Evolutionary conservation across 1,140 invertebrate genomes (phyloP), one percentile per base, ranked within the genome.

Genomic region (Rhynchophorus ferrugineus): DNA sequence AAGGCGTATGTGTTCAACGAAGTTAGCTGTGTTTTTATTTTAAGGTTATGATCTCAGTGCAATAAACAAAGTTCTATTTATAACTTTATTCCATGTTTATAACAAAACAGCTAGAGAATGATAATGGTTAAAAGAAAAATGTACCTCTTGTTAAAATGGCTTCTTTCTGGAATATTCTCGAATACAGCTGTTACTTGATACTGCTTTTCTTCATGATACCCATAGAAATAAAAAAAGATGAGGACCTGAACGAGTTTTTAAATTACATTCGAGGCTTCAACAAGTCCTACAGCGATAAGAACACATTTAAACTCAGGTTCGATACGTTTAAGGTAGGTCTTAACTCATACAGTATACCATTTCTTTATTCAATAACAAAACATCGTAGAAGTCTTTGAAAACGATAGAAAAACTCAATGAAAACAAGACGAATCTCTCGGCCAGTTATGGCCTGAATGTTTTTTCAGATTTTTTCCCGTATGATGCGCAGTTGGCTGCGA

Each of bases 401-500:
- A 49, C 20, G 8, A 84, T 87, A 49, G 72, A 82, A 20, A 63
- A 63, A 48, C 65, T 87, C 46, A 88, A 89, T 59, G 61, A 65
- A 38, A 64, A 73, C 41, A 69, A 78, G 20, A 73, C 65, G 2
- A 72, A 74, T 14, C 65, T 74, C 14, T 73, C 76, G 61, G 83
- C 84, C 0, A 62, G 73, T 18, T 89, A 83, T 71, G 87, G 87
- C 5, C 58, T 85, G 1, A 91, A 85, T 1, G 70, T 79, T 60
- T 84, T 80, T 59, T 85, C 87, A 3, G 87, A 91, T 66, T 71
- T 90, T 65, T 82, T 79, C 11, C 76, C 78, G 53, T 69, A 78
- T 19, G 86, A 90, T 72, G 90, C 89, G 61, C 44, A 74, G 52
- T 58, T 73, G 13, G 34, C 37, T 14, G 34, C 60, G 73, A 33